Conservation (phyloP, 2,888 invertebrate species). For the Ernsta delagoae region DNA sequence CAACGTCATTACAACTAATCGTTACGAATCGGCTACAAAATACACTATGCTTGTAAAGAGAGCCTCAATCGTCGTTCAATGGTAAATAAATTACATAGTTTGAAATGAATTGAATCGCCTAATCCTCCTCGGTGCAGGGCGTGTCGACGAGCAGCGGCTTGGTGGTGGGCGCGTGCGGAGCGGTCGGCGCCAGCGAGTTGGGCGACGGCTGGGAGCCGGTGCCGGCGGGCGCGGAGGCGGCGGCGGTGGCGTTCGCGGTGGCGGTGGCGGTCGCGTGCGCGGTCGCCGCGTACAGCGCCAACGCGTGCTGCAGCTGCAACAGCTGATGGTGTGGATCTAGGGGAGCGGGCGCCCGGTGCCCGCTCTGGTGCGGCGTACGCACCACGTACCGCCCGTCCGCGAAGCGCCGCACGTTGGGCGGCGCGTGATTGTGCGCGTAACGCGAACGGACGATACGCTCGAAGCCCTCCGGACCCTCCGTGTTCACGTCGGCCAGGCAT, state of each 20-base stretch:
- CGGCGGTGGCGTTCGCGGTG: constrained; percentile 57
- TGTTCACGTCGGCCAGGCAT: constrained; percentile 79
- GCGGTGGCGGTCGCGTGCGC: constrained; percentile 76
- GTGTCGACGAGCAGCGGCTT: constrained; percentile 79
- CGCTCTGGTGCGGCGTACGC: constrained; percentile 80
- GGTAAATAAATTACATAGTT: constrained; percentile 7
- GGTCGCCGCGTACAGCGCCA: constrained; percentile 77
- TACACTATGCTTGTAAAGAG: constrained; percentile 35
- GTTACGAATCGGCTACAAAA: constrained; percentile 29
- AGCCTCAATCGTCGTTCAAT: constrained; percentile 47
- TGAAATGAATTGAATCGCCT: constrained; percentile 38
- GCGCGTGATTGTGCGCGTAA: constrained; percentile 79
- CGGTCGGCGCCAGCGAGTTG: constrained; percentile 57
- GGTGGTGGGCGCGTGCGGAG: constrained; percentile 63
- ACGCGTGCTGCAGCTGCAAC: constrained; percentile 77
- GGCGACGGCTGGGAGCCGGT: constrained; percentile 62
- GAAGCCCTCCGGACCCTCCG: constrained; percentile 80
- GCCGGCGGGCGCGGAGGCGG: constrained; percentile 54
- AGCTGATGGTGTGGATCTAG: constrained; percentile 79
- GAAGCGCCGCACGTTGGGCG: constrained; percentile 79
- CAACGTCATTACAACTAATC: constrained; percentile 30
- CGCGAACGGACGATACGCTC: constrained; percentile 80
- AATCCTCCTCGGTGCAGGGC: constrained; percentile 77
- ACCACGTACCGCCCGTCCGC: constrained; percentile 80
- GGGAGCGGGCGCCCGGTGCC: constrained; percentile 77